These are phyloP conservation scores for Apis dorsata DNA, from an alignment of 1,140 invertebrate species.

Conservation along the genomic window DNA sequence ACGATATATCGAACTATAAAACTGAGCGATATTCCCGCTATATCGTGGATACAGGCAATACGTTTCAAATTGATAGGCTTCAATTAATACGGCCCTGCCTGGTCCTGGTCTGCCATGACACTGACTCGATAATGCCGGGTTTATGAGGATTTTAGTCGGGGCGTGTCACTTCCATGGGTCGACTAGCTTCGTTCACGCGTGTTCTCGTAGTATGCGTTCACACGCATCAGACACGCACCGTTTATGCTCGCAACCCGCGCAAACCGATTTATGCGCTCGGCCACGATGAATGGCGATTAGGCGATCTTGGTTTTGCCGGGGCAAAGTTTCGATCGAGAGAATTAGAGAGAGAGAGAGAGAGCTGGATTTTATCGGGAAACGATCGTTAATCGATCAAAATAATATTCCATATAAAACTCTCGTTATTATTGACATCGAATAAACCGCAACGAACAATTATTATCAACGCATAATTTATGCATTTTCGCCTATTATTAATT, in stretches of 20 bases:
- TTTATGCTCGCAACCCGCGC: background rate
- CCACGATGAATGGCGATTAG: background rate
- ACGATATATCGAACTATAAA: constrained; percentile 43
- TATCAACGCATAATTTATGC: background rate
- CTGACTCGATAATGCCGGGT: constrained; percentile 73
- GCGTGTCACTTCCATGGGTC: constrained; percentile 69
- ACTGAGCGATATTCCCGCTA: constrained; percentile 51
- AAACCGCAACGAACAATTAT: background rate
- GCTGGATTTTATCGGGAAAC: too few relatives aligned
- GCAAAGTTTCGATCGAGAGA: too few relatives aligned
- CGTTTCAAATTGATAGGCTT: constrained; percentile 73
- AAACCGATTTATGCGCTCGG: background rate
- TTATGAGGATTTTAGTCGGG: constrained; percentile 73
- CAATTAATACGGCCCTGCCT: constrained; percentile 71
- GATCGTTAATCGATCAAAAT: background rate
- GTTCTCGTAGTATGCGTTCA: constrained; percentile 22
- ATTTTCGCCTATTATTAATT: background rate
- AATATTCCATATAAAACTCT: background rate
- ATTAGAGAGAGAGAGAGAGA: too few relatives aligned
- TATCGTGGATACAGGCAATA: constrained; percentile 62
- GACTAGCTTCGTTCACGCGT: constrained; percentile 59
- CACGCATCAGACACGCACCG: constrained; percentile 21
- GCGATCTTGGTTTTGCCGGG: too few relatives aligned
- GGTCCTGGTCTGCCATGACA: constrained; percentile 62
- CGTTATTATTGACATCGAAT: background rate